Evolutionary conservation across 2,797 vertebrate genomes (phyloP).

Genomic region (Varecia variegata): DNA sequence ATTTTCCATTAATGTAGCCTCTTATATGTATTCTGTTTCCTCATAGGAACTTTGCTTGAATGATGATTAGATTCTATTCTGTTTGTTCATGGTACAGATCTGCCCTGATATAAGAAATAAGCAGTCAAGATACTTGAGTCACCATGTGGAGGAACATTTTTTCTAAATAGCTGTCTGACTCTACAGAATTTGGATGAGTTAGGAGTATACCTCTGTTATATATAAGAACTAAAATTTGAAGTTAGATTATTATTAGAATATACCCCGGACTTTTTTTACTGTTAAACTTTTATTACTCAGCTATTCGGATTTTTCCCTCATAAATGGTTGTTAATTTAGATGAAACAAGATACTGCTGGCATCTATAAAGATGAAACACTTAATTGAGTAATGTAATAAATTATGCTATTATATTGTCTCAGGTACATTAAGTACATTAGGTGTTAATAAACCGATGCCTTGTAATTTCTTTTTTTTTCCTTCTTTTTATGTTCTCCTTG

Average conservation of each 20-base stretch:
- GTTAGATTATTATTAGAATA: neutral
- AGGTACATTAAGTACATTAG: neutral
- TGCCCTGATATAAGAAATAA: neutral
- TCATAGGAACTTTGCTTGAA: neutral
- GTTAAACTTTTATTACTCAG: neutral
- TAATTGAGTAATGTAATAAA: neutral
- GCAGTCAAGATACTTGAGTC: neutral
- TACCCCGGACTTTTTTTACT: neutral
- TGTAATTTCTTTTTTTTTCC: neutral
- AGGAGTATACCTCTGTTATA: neutral
- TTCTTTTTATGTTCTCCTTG: neutral
- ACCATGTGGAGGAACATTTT: neutral
- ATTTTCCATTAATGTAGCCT: neutral
- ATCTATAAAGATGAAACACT: neutral
- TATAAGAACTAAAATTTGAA: neutral
- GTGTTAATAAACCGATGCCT: neutral
- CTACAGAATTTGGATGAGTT: neutral
- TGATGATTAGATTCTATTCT: neutral
- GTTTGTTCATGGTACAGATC: neutral
- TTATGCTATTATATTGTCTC: neutral
- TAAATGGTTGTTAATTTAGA: neutral
- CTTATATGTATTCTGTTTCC: neutral
- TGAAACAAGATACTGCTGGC: neutral
- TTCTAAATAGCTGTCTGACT: neutral
- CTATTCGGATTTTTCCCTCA: neutral